A percentile compares a stretch with the other conserved stretches of the same genome.
Conservation (phyloP, 2,113 vertebrate species). For the Suricata suricatta region DNA sequence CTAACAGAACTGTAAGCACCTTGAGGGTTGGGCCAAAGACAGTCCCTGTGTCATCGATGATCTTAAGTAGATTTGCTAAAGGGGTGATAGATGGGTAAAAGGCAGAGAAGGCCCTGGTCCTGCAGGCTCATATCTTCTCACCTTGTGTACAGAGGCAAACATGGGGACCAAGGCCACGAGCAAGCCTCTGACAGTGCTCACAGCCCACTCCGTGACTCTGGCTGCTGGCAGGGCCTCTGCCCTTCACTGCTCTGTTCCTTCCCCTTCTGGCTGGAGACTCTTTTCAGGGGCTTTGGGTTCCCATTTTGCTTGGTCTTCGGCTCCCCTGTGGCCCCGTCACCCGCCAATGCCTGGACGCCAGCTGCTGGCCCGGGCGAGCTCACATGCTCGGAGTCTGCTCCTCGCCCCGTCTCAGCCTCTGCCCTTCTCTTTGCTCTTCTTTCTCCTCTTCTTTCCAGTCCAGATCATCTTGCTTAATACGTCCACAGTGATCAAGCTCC, state of each 20-base stretch:
- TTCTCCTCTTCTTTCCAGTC: background rate
- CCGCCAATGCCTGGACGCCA: background rate
- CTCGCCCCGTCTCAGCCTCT: background rate
- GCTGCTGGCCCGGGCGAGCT: background rate
- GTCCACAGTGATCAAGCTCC: background rate
- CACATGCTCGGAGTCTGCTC: background rate
- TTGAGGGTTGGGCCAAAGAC: background rate
- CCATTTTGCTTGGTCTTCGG: background rate
- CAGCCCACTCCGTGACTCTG: fast-evolving
- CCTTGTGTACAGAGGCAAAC: background rate
- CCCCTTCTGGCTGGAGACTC: background rate
- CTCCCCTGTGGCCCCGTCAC: background rate
- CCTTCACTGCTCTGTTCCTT: background rate
- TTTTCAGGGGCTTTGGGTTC: background rate
- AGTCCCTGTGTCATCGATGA: background rate
- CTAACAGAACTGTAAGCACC: background rate
- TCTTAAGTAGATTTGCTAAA: background rate
- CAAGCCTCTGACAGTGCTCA: too few species aligned
- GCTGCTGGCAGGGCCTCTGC: background rate
- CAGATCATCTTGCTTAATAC: background rate
- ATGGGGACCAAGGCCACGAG: too few species aligned
- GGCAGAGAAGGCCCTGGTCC: background rate
- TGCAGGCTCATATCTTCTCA: too few species aligned
- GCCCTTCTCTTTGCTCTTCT: background rate
- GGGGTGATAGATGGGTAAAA: background rate